Conservation (phyloP, 1,140 invertebrate species). For the Solen grandis region DNA sequence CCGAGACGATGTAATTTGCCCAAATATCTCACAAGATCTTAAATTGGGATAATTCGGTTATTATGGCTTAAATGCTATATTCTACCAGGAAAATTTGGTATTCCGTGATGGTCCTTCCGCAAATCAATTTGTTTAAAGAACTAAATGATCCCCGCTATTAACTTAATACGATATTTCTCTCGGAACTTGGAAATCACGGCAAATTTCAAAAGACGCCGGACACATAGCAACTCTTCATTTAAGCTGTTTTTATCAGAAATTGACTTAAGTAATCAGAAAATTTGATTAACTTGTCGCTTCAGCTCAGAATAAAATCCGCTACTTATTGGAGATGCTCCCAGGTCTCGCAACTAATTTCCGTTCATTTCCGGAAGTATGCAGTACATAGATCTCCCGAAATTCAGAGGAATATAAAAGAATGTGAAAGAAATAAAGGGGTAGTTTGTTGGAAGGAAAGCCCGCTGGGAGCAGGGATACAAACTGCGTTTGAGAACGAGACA, state of each 20-base stretch:
- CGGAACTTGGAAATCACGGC: slow-evolving; percentile 15
- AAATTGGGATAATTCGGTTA: slow-evolving; percentile 53
- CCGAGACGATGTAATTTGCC: slow-evolving; percentile 37
- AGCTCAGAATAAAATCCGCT: too few relatives aligned
- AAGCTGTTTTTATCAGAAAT: slow-evolving; percentile 57
- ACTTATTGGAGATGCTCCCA: too few relatives aligned
- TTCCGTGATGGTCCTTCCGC: slow-evolving; percentile 11
- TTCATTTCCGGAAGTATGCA: too few relatives aligned
- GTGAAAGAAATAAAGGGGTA: too few relatives aligned
- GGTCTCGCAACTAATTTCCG: too few relatives aligned
- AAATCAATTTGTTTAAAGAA: slow-evolving; percentile 45
- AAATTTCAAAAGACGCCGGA: slow-evolving; percentile 22
- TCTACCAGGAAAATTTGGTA: slow-evolving; percentile 50
- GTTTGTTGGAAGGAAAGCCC: too few relatives aligned
- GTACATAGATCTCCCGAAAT: too few relatives aligned
- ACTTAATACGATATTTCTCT: slow-evolving; percentile 46
- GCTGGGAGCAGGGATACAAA: too few relatives aligned
- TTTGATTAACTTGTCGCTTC: slow-evolving; percentile 54
- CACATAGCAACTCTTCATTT: slow-evolving; percentile 34
- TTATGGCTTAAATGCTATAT: slow-evolving; percentile 51
- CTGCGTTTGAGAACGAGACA: too few relatives aligned
- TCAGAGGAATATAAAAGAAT: too few relatives aligned
- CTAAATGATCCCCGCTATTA: slow-evolving; percentile 48
- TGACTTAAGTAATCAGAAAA: slow-evolving; percentile 57
- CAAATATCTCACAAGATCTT: slow-evolving; percentile 24